phyloP scores from a whole-genome alignment of 2,888 invertebrate genomes.

The Heterodera filipjevi region DNA sequence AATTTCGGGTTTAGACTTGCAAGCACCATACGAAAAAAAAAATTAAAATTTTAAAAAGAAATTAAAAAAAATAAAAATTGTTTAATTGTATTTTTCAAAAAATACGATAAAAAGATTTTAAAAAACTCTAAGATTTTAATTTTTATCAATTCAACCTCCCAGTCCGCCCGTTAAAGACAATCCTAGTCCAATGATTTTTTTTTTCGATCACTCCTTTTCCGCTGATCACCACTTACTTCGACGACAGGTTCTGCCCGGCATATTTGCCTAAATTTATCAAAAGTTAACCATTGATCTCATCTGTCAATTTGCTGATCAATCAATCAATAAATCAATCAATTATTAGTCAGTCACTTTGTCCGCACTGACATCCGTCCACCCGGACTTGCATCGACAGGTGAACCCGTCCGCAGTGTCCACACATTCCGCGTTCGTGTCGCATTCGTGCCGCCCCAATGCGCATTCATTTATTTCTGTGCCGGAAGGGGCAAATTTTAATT shows the following conservation, averaged over 20 bases:
- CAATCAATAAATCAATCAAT: too few relatives aligned
- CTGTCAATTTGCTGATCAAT: too few relatives aligned
- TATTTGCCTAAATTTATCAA: neutral
- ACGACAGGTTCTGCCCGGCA: conserved; percentile 2
- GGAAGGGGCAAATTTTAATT: neutral
- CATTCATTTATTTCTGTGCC: conserved; percentile 64
- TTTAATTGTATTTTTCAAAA: too few relatives aligned
- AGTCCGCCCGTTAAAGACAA: too few relatives aligned
- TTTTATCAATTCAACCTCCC: too few relatives aligned
- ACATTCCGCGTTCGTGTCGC: conserved; percentile 63
- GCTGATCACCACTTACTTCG: neutral
- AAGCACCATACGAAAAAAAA: too few relatives aligned
- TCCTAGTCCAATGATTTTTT: too few relatives aligned
- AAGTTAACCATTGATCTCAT: neutral
- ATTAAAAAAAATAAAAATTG: conserved; percentile 1
- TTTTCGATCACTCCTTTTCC: conserved; percentile 21
- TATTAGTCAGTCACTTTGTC: conserved; percentile 37
- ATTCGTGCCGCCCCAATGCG: conserved; percentile 60
- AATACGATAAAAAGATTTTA: too few relatives aligned
- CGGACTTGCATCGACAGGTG: conserved; percentile 60
- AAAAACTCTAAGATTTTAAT: too few relatives aligned
- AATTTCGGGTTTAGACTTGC: too few relatives aligned
- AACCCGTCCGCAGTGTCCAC: conserved; percentile 60
- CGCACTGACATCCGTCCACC: conserved; percentile 58
- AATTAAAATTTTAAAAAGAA: too few relatives aligned